Conservation (phyloP, 2,797 vertebrate genomes). For the Paramormyrops hopkinsi region DNA sequence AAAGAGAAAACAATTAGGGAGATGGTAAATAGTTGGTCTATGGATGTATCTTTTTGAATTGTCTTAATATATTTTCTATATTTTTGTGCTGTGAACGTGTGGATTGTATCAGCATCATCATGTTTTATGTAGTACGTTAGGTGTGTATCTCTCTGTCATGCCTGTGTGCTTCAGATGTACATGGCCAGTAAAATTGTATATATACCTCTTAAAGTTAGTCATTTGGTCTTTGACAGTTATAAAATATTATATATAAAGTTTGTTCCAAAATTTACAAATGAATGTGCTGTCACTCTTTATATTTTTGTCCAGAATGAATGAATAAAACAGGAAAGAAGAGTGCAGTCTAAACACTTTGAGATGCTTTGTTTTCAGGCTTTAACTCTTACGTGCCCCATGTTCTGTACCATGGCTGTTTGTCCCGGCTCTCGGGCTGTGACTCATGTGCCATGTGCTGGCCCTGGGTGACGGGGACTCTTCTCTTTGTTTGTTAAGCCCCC, state of each 20-base stretch:
- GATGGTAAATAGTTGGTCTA: not conserved
- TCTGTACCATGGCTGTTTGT: constrained; percentile 35
- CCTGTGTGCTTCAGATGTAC: not conserved
- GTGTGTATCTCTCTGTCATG: not conserved
- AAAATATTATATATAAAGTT: not conserved
- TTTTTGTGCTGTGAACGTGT: not conserved
- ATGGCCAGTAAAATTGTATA: not conserved
- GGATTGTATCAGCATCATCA: not conserved
- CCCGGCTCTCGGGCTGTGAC: constrained; percentile 36
- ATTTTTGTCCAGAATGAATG: not conserved
- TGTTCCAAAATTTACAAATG: not conserved
- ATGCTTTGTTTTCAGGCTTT: not conserved
- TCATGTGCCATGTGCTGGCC: constrained; percentile 51
- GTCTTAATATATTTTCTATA: not conserved
- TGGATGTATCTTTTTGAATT: not conserved
- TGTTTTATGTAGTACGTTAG: not conserved
- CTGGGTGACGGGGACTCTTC: constrained; percentile 30
- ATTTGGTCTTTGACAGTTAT: not conserved
- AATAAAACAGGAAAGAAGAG: not conserved
- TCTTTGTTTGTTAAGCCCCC: not conserved
- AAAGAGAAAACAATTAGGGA: not conserved
- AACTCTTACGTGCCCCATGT: constrained; percentile 33
- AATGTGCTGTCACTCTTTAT: not conserved
- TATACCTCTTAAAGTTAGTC: not conserved
- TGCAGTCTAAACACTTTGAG: not conserved